Base-by-base conservation (phyloP, 2,888 invertebrate genomes). In the Chrysina gloriosa region DNA sequence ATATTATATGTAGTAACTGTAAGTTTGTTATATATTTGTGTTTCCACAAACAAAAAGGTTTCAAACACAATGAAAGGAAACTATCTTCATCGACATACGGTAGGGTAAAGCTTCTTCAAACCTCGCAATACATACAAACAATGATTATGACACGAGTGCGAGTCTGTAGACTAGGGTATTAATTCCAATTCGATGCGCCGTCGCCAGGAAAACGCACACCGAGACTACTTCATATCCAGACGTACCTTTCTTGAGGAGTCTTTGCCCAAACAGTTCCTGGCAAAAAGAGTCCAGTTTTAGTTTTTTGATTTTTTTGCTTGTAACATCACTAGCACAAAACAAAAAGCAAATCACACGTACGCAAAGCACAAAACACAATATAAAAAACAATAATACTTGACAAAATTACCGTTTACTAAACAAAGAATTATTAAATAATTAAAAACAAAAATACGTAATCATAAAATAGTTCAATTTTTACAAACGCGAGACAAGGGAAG, bases 251-350 rank as follows among this genome's bases (percentile, higher is more conserved):
- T 42, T 61, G 58, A 7, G 58, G 58, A 14, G 58, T 61, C 58
- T 61, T 61, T 42, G 58, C 29, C 58, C 58, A 61, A 42, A 61
- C 58, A 27, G 58, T 61, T 42, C 58, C 58, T 61, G 58, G 58
- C 14, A 61, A 61, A 61, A 42, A 61, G 58, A 61, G 42, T 61
- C 27, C 42, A 61, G 58, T 61, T 61, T 58, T 61, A 61, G 58
- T 61, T 23, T 61, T 29, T 61, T 50, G 23, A 9, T 61, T 27
- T 61, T 11, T 25, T 58, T 25, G 4, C 11, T 31, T 31, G 29
- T 36, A 23, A 16, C 27, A 42, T 27, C 58, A 61, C 58, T 61
- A 42, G 58, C 58, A 61, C 25, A 42, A 61, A 61, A 45, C 36
- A 42, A 61, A 50, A 58, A 61, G 58, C 58, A 61, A 25, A 25